Conservation (phyloP, 1,140 invertebrate genomes). For the Diachasmimorpha longicaudata region DNA sequence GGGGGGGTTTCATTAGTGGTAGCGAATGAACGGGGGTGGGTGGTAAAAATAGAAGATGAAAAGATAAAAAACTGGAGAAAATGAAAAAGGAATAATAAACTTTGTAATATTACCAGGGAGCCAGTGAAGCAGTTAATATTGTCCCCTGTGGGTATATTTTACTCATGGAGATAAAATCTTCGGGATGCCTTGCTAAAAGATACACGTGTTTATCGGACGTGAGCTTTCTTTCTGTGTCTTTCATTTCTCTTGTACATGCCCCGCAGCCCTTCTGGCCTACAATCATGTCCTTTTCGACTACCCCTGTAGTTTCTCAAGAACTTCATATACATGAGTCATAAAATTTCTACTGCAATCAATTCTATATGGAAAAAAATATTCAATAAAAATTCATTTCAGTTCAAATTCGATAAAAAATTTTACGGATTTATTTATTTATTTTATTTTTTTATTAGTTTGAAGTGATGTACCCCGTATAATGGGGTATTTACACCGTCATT, state of each 20-base stretch:
- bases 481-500: too few relatives aligned
- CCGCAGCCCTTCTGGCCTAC: neutral
- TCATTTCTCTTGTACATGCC: neutral
- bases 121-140: conserved; percentile 62
- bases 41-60: conserved; percentile 1
- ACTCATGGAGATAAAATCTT: conserved; percentile 58
- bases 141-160: conserved; percentile 61
- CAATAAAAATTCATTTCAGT: too few relatives aligned
- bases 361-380: too few relatives aligned
- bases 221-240: conserved; percentile 35
- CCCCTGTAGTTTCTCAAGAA: neutral
- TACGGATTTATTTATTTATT: conserved; percentile 26
- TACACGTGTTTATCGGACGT: conserved; percentile 62
- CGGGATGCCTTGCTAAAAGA: conserved; percentile 61
- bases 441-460: conserved; percentile 19
- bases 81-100: conserved; percentile 10
- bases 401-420: neutral
- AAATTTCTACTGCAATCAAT: too few relatives aligned
- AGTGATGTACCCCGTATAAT: too few relatives aligned
- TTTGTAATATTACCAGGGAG: conserved; percentile 36
- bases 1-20: neutral
- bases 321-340: neutral
- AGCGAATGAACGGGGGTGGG: neutral
- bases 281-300: neutral
- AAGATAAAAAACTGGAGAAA: conserved; percentile 21